Conservation (phyloP, 1,140 invertebrate genomes). For the Lepidurus couesii region DNA sequence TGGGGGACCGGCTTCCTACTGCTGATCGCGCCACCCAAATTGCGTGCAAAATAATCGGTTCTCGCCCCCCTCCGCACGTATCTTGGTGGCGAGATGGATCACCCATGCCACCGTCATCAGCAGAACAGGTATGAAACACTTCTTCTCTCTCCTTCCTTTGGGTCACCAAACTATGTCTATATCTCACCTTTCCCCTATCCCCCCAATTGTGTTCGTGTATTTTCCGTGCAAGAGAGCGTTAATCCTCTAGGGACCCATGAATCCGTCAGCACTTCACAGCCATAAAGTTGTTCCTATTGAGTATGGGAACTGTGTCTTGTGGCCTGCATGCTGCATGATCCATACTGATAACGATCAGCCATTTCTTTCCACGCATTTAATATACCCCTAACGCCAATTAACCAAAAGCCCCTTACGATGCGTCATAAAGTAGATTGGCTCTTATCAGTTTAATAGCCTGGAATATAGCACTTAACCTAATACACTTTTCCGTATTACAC, state of each 20-base stretch:
- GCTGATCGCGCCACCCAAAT: constrained; percentile 23
- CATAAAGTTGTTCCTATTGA: background rate
- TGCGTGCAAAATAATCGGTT: constrained; percentile 64
- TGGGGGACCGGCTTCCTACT: constrained; percentile 30
- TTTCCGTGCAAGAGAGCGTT: background rate
- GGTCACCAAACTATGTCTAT: background rate
- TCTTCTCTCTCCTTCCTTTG: background rate
- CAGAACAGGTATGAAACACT: constrained; percentile 23
- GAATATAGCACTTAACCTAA: too few species aligned
- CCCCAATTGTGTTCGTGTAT: background rate
- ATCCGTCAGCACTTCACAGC: background rate
- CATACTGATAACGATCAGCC: too few species aligned
- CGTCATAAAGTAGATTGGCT: too few species aligned
- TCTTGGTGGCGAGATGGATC: constrained; percentile 70
- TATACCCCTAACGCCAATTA: too few species aligned
- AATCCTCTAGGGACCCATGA: background rate
- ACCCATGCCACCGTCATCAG: constrained; percentile 16
- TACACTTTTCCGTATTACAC: too few species aligned
- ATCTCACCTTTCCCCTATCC: too few species aligned
- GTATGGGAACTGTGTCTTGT: background rate
- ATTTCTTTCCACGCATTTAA: too few species aligned
- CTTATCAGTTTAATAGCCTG: too few species aligned
- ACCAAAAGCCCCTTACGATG: too few species aligned
- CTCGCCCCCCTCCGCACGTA: constrained; percentile 67
- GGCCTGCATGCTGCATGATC: background rate